phyloP scores from a whole-genome alignment of 1,140 invertebrate genomes.

The Matsumurasca onukii region DNA sequence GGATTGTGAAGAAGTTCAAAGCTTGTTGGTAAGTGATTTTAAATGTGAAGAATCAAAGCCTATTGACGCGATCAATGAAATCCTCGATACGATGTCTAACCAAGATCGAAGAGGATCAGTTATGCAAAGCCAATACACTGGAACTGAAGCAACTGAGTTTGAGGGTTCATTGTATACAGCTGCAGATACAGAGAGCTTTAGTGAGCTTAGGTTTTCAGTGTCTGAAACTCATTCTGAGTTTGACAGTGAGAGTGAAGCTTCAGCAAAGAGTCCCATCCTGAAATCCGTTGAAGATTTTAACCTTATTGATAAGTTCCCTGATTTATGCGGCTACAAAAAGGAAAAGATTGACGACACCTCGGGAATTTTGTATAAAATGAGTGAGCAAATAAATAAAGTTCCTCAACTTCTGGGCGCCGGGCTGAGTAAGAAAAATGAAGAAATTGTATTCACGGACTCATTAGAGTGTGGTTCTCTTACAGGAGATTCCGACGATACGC shows the following conservation, averaged over 20 bases:
- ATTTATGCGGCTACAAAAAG: not conserved
- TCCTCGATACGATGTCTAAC: too few species aligned
- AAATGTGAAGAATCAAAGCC: too few species aligned
- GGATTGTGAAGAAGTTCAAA: too few species aligned
- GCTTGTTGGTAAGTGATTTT: too few species aligned
- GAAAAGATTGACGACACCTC: conserved; percentile 29
- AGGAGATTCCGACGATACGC: conserved; percentile 7
- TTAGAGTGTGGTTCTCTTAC: too few species aligned
- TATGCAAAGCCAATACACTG: too few species aligned
- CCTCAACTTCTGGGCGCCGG: conserved; percentile 31
- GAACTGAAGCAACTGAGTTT: conserved; percentile 24
- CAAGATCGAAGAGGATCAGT: too few species aligned
- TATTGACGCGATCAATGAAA: too few species aligned
- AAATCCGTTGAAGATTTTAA: conserved; percentile 14
- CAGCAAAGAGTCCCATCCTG: not conserved
- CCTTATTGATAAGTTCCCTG: conserved; percentile 26
- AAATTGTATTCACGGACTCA: too few species aligned
- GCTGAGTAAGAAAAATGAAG: too few species aligned
- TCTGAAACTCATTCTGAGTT: conserved; percentile 34
- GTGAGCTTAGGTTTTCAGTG: conserved; percentile 37
- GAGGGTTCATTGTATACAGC: conserved; percentile 19
- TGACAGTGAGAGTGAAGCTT: conserved; percentile 25
- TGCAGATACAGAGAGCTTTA: conserved; percentile 37
- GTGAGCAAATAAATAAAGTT: conserved; percentile 38
- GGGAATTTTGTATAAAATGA: conserved; percentile 39